Evolutionary conservation across 2,797 vertebrate species (phyloP), one percentile per base, ranked within the genome.

Genomic region (Melanotaenia trifasciata): DNA sequence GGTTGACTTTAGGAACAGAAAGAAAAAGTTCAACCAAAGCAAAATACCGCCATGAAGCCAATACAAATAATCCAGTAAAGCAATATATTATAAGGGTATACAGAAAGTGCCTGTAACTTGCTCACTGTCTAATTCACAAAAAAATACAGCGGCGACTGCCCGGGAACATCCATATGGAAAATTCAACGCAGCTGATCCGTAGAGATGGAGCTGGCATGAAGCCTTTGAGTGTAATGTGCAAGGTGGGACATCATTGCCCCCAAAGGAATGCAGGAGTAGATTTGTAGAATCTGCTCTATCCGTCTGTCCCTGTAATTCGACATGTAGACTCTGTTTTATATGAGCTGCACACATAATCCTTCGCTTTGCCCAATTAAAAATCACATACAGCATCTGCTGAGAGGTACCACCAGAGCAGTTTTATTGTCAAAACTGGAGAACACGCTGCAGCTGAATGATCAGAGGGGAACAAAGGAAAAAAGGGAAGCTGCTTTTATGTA

Each of bases 361-460:
- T 93, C 58, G 89, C 90, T 86, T 91, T 79, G 82, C 91, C 92
- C 93, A 94, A 94, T 95, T 95, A 95, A 91, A 89, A 93, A 89
- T 91, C 91, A 75, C 89, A 91, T 83, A 77, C 83, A 92, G 88
- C 94, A 94, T 91, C 94, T 95, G 94, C 89, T 94, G 51, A 43
- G 28, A 64, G 84, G 89, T 87, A 86, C 76, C 78, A 82, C 72
- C 80, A 74, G 90, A 91, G 86, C 69, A 28, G 70, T 86, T 90
- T 90, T 81, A 84, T 84, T 72, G 84, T 89, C 88, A 89, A 83
- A 87, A 80, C 67, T 71, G 75, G 74, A 76, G 84, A 89, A 90
- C 86, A 84, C 8, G 86, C 84, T 75, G 69, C 85, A 88, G 80
- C 76, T 80, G 66, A 85, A 79, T 82, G 85, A 90, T 84, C 87